A percentile compares a stretch with the other conserved stretches of the same genome.
Evolutionary conservation across 2,797 vertebrate genomes (phyloP).

Genomic region (Sebastiscus albofasciatus): DNA sequence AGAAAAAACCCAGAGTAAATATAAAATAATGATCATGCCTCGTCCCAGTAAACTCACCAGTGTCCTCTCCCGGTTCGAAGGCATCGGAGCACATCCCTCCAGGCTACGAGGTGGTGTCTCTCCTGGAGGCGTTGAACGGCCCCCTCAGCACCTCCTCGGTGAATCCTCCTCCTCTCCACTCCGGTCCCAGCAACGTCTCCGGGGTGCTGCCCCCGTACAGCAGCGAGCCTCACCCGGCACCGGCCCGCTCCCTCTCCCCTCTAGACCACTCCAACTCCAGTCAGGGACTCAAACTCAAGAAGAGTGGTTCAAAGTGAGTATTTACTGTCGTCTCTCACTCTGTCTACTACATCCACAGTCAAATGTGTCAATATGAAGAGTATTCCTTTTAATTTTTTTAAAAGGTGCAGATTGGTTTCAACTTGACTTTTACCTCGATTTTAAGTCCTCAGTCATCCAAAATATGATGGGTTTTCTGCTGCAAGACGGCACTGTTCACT

Average conservation of each 20-base stretch:
- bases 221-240: constrained; percentile 86
- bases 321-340: background rate
- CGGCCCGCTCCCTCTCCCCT: constrained; percentile 85
- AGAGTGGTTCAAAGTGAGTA: constrained; percentile 90
- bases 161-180: constrained; percentile 85
- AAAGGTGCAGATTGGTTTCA: background rate
- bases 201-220: constrained; percentile 88
- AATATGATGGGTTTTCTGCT: background rate
- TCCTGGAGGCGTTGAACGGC: constrained; percentile 96
- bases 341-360: background rate
- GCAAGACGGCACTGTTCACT: background rate
- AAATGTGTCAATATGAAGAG: background rate
- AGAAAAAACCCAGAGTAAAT: background rate
- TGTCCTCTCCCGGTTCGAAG: constrained; percentile 66
- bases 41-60: background rate
- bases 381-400: no score
- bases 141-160: constrained; percentile 89
- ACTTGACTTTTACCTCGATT: background rate
- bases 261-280: constrained; percentile 87
- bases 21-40: background rate
- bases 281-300: constrained; percentile 90
- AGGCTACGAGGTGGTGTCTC: constrained; percentile 95
- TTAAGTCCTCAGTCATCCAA: background rate
- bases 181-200: constrained; percentile 82
- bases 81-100: constrained; percentile 95